Evolutionary conservation across 1,140 invertebrate species (phyloP), one percentile per base, ranked within the genome.

Genomic region (Dinoponera quadriceps): DNA sequence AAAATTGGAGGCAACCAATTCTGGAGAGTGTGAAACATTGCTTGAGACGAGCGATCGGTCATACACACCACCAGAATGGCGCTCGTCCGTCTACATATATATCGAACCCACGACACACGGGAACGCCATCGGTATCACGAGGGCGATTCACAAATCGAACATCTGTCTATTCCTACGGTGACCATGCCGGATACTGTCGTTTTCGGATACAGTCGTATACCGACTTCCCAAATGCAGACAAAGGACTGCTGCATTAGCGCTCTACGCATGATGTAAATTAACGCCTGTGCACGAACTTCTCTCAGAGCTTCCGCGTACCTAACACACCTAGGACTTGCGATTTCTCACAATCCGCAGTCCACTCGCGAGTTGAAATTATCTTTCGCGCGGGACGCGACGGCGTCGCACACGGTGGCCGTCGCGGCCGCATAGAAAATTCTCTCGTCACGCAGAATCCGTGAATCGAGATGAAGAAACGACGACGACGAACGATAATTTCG

Each of bases 1-100:
- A 90, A 90, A 87, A 88, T 90, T 90, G 88, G 71, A 65, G 63
- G 71, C 59, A 83, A 89, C 81, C 85, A 84, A 90, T 88, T 91
- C 87, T 89, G 87, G 85, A 91, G 57, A 75, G 73, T 90, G 33
- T 84, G 38, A 85, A 18, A 73, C 38, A 54, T 27, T 59, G 49
- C 29, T 48, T 73, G 22, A n/a, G n/a, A 20, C 73, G 49, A 68
- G 13, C 33, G 73, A 85, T 86, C 73, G 7, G 22, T 82, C 13
- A 54, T 59, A n/a, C 13, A 54, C 54, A n/a, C 33, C 13, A 82
- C n/a, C 14, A 65, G 55, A 69, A 69, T 57, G n/a, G n/a, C 48
- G 63, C 51, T 68, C 27, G 66, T 66, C 18, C 20, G 22, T 57
- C 14, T 57, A 71, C 7, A 2, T 2, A 33, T 33, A 11, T 44